Evolutionary conservation across 2,113 vertebrate genomes (phyloP).

Genomic region (Setophaga kirtlandii): DNA sequence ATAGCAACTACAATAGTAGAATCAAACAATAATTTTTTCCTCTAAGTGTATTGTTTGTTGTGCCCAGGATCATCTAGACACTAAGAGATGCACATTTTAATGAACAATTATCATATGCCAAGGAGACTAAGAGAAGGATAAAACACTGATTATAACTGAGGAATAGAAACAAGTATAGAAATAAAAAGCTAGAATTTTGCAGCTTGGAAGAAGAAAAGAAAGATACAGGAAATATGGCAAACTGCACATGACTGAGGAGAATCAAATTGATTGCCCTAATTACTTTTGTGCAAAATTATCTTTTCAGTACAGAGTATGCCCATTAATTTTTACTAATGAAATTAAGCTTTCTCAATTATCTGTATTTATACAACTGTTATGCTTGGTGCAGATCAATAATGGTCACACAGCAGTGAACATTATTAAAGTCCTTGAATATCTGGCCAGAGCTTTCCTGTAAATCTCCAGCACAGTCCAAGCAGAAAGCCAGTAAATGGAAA

Average conservation of each 20-base stretch:
- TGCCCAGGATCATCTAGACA: background rate
- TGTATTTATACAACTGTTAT: background rate
- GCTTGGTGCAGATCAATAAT: background rate
- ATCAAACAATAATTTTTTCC: background rate
- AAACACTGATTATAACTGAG: background rate
- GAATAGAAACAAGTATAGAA: background rate
- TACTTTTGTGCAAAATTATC: background rate
- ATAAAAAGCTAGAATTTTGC: background rate
- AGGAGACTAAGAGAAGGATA: background rate
- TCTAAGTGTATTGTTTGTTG: background rate
- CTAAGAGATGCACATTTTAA: background rate
- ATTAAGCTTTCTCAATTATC: background rate
- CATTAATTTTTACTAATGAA: background rate
- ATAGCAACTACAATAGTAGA: background rate
- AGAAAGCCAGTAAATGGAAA: background rate
- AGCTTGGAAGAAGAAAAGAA: background rate
- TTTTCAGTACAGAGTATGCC: background rate
- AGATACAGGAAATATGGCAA: background rate
- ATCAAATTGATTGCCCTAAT: background rate
- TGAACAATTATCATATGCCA: background rate
- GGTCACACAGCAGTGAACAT: background rate
- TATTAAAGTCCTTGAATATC: background rate
- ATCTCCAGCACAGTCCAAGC: background rate
- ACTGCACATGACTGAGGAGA: background rate
- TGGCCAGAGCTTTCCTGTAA: background rate